Evolutionary conservation across 2,113 vertebrate genomes (phyloP), one percentile per base, ranked within the genome.

Genomic region (Speoplatyrhinus poulsoni): DNA sequence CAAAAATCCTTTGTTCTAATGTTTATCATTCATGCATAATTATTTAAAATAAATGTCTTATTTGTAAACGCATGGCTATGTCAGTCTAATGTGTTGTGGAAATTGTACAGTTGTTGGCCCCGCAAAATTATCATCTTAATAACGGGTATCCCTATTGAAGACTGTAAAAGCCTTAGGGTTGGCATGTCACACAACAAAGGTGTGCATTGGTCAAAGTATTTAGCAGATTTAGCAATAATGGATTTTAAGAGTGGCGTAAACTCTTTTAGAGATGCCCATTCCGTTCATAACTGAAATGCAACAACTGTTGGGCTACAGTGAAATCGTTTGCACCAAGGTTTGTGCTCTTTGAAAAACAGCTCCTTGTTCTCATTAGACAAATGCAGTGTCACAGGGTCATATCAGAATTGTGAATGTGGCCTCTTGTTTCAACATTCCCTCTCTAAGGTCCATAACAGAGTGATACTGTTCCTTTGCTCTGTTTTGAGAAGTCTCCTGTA

Each of bases 381-480:
- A 71, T 75, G 77, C 62, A 74, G 50, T 76, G 84, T 87, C 81
- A 82, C 48, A 57, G 60, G 85, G 84, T 90, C 82, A 83, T 67
- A 66, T 68, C 56, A 64, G 26, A 80, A 72, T 76, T 76, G 63
- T 82, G 76, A 79, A 77, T 82, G 77, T 81, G 71, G 67, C 67
- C 65, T 60, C 80, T 83, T 84, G 82, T 85, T 72, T 77, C n/a
- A 76, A 50, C 9, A 64, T 56, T 16, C 54, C 10, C 61, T 50
- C 26, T 3, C 47, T 19, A 49, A 41, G 12, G 46, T 64, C 70
- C 48, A 57, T 67, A 58, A 67, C 73, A 55, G 63, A 32, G 52
- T 67, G 9, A 47, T 52, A 17, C 62, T 71, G 66, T 61, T 5
- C 10, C 63, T 66, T 50, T 61, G 32, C 11, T 56, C 46, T 41